phyloP scores from a whole-genome alignment of 2,888 invertebrate genomes.

The Furcula furcula region DNA sequence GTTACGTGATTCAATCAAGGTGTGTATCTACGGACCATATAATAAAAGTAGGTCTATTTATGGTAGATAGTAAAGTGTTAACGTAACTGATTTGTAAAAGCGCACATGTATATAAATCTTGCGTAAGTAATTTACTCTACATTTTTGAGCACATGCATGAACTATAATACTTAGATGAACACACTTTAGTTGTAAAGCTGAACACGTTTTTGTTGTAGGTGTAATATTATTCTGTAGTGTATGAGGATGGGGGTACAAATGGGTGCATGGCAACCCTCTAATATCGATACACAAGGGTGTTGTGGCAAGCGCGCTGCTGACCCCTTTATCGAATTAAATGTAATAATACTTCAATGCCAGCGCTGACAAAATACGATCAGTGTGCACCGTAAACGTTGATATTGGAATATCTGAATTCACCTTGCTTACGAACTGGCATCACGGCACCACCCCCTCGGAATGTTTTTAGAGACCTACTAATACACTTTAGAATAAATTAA shows the following conservation, averaged over 20 bases:
- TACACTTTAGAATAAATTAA: slow-evolving; percentile 56
- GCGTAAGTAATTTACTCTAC: too few relatives aligned
- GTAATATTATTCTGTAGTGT: not conserved
- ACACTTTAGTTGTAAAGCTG: too few relatives aligned
- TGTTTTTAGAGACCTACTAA: slow-evolving; percentile 62
- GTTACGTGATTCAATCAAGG: too few relatives aligned
- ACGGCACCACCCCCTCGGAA: slow-evolving; percentile 78
- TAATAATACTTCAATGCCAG: slow-evolving; percentile 32
- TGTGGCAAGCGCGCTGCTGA: slow-evolving; percentile 31
- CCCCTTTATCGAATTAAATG: slow-evolving; percentile 38
- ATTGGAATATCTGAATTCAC: slow-evolving; percentile 66
- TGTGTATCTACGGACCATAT: too few relatives aligned
- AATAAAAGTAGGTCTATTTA: too few relatives aligned
- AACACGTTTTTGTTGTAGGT: too few relatives aligned
- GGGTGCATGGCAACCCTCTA: slow-evolving; percentile 46
- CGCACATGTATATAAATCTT: too few relatives aligned
- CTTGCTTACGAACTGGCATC: slow-evolving; percentile 90
- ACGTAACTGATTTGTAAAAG: too few relatives aligned
- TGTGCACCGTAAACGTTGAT: slow-evolving; percentile 22
- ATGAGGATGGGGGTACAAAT: slow-evolving; percentile 4
- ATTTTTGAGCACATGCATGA: too few relatives aligned
- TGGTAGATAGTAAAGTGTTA: too few relatives aligned
- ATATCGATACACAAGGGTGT: slow-evolving; percentile 54
- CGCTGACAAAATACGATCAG: slow-evolving; percentile 16
- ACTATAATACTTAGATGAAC: too few relatives aligned